Base-by-base conservation (phyloP, 2,797 vertebrate species). In the Acrossocheilus fasciatus region DNA sequence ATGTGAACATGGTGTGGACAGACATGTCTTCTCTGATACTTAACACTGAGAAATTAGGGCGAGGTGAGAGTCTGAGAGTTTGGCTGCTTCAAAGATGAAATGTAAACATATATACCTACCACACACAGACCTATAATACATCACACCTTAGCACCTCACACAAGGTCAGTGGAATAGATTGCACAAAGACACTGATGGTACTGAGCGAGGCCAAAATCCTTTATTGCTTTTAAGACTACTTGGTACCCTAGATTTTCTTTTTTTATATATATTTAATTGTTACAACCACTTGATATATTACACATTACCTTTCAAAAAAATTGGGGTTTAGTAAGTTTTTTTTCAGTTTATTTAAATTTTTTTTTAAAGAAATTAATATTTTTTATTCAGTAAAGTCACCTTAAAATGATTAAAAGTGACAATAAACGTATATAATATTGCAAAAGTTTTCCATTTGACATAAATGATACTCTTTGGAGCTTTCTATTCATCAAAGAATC, bases 1-100 rank as follows among this genome's bases (percentile, higher is more conserved):
- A 90, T 73, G 79, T 87, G 89, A n/a, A 87, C 74, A 64, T n/a
- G 20, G 92, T 91, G 92, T 82, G 86, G 91, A 93, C 74, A 89
- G 93, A 94, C 82, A 77, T 76, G 87, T 81, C 88, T 87, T 84
- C 85, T 57, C 82, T 82, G 77, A 81, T 77, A 69, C 82, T 80
- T 43, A 87, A 52, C 86, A 87, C 30, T 77, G 85, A 83, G 75
- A 87, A 82, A 83, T 86, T 88, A 82, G 62, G 72, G 73, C 4
- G 84, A 88, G 80, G 87, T 78, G 74, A 77, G 74, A 77, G 83
- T 64, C 64, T 73, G 64, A 76, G 76, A 62, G 64, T 62, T 82
- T 74, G 45, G 87, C 43, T 75, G 64, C 68, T 57, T 75, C 68
- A 70, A 52, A 83, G 81, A 75, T 66, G 41, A 85, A 86, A 82